phyloP scores from a whole-genome alignment of 1,140 invertebrate genomes.

The Bombus pascuorum region DNA sequence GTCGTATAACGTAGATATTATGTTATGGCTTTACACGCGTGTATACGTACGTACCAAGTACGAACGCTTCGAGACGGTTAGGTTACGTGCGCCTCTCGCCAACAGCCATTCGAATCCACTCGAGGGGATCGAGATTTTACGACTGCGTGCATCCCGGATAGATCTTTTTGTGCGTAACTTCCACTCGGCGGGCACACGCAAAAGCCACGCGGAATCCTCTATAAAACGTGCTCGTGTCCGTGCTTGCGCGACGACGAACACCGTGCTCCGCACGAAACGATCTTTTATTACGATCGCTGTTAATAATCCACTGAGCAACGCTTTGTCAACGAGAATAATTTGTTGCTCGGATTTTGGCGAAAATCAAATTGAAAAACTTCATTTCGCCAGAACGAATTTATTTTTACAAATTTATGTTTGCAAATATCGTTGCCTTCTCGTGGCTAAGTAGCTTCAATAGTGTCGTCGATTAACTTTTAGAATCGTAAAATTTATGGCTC shows the following conservation, averaged over 20 bases:
- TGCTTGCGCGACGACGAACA: background rate
- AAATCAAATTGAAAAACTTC: background rate
- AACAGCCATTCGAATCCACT: conserved; percentile 33
- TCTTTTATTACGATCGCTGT: background rate
- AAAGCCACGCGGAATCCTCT: conserved; percentile 31
- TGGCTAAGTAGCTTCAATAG: no score
- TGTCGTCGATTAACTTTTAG: no score
- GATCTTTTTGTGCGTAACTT: conserved; percentile 43
- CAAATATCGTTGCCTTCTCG: no score
- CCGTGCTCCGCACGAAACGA: background rate
- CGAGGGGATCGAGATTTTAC: conserved; percentile 44
- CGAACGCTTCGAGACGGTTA: conserved; percentile 11
- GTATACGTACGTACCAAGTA: background rate
- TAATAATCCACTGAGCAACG: background rate
- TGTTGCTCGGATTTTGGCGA: background rate
- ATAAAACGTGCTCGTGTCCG: background rate
- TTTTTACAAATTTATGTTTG: background rate
- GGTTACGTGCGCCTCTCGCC: conserved; percentile 17
- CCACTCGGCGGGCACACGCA: conserved; percentile 23
- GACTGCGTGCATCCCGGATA: conserved; percentile 41
- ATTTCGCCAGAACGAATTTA: no score
- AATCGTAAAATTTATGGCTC: no score
- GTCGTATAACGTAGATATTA: background rate
- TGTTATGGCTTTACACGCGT: background rate
- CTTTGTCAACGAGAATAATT: background rate